Evolutionary conservation across 2,797 vertebrate species (phyloP).

Genomic region (Chelon auratus): DNA sequence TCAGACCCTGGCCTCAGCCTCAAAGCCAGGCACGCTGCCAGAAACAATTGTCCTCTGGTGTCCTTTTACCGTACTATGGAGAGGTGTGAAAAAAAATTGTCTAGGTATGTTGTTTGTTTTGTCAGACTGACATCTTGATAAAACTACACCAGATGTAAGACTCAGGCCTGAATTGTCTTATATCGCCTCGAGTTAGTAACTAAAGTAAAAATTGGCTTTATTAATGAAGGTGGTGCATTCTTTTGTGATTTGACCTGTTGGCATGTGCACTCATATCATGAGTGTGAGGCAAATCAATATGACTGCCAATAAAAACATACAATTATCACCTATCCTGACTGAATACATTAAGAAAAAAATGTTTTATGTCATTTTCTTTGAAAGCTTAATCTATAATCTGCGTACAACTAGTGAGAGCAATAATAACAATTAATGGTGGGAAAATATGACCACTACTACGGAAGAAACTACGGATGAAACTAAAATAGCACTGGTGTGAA

Average conservation of each 20-base stretch:
- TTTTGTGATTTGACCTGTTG: slow-evolving; percentile 9
- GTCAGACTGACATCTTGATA: slow-evolving; percentile 34
- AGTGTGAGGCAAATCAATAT: slow-evolving; percentile 34
- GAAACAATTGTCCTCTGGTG: slow-evolving; percentile 70
- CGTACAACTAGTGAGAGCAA: neutral
- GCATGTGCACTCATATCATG: slow-evolving; percentile 18
- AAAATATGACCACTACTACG: too few relatives aligned
- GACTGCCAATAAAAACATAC: slow-evolving; percentile 20
- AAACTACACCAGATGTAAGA: neutral
- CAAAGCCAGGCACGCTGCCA: slow-evolving; percentile 63
- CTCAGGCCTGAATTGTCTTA: neutral
- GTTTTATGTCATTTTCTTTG: too few relatives aligned
- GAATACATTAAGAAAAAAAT: neutral
- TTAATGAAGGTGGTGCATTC: slow-evolving; percentile 5
- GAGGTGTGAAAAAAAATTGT: slow-evolving; percentile 51
- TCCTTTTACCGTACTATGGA: slow-evolving; percentile 52
- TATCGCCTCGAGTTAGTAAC: neutral
- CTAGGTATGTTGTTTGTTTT: slow-evolving; percentile 48
- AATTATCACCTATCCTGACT: neutral
- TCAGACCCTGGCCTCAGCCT: slow-evolving; percentile 66
- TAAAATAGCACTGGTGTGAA: slow-evolving; percentile 2
- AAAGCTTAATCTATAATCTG: too few relatives aligned
- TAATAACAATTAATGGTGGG: neutral
- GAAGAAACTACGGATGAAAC: too few relatives aligned
- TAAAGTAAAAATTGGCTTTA: slow-evolving; percentile 24